Conservation (phyloP, 2,113 vertebrate genomes). For the Genyomyrus donnyi region DNA sequence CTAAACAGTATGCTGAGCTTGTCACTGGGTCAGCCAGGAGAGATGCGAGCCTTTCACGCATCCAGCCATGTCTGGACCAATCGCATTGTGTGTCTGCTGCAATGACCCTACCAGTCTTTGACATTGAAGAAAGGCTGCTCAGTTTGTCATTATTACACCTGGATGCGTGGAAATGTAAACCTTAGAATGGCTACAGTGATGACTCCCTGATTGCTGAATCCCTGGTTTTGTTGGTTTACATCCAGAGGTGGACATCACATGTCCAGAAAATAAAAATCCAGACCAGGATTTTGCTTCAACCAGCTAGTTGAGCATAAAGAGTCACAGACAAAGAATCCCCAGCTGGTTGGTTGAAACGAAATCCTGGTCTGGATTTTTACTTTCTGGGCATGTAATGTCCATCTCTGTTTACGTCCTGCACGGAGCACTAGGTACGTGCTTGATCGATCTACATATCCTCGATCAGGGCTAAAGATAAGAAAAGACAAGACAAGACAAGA, state of each 20-base stretch:
- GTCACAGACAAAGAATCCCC: not conserved
- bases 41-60: slow-evolving; percentile 29
- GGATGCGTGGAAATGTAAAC: not conserved
- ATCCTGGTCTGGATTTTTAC: not conserved
- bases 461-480: not conserved
- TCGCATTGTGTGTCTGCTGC: slow-evolving; percentile 19
- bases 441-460: not conserved
- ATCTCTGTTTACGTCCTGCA: not conserved
- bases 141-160: not conserved
- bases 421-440: not conserved
- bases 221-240: not conserved
- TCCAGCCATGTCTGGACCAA: slow-evolving; percentile 19
- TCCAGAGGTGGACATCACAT: not conserved
- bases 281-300: not conserved
- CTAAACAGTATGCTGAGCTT: slow-evolving; percentile 28
- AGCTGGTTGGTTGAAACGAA: not conserved
- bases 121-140: slow-evolving; percentile 6
- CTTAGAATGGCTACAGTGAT: too few relatives aligned
- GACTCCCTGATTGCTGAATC: not conserved
- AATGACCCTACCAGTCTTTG: slow-evolving; percentile 30
- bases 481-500: not conserved
- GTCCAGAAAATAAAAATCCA: not conserved
- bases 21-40: slow-evolving; percentile 18
- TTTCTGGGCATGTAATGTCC: not conserved
- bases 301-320: not conserved